phyloP scores from a whole-genome alignment of 2,797 vertebrate species.

The Mionectes olivaceus region DNA sequence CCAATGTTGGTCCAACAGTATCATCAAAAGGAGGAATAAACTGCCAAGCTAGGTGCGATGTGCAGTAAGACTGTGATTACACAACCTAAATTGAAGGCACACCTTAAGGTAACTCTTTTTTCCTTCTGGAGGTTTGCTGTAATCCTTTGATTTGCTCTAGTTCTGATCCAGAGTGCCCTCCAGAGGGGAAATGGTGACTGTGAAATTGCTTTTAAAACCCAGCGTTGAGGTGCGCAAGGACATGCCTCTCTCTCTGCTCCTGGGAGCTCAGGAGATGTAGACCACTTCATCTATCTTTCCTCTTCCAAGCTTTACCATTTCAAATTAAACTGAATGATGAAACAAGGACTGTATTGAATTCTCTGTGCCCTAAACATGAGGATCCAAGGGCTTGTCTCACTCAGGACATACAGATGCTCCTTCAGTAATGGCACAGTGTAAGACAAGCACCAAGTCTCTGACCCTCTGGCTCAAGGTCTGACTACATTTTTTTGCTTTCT shows the following conservation, averaged over 20 bases:
- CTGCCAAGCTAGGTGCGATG: not conserved
- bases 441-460: not conserved
- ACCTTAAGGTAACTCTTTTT: not conserved
- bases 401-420: accelerated
- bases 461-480: not conserved
- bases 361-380: not conserved
- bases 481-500: not conserved
- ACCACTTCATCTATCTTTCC: not conserved
- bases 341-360: not conserved
- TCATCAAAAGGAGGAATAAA: not conserved
- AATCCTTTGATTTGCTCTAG: not conserved
- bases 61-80: not conserved
- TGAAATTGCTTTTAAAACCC: not conserved
- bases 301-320: not conserved
- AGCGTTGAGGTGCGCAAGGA: not conserved
- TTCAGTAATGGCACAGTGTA: not conserved
- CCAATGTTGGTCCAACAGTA: not conserved
- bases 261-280: not conserved
- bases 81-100: not conserved
- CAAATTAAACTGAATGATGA: not conserved
- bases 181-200: not conserved
- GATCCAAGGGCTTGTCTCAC: not conserved
- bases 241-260: not conserved
- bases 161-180: not conserved
- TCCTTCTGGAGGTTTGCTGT: not conserved